Evolutionary conservation across 2,797 vertebrate genomes (phyloP).

Genomic region (Oreochromis grahami): DNA sequence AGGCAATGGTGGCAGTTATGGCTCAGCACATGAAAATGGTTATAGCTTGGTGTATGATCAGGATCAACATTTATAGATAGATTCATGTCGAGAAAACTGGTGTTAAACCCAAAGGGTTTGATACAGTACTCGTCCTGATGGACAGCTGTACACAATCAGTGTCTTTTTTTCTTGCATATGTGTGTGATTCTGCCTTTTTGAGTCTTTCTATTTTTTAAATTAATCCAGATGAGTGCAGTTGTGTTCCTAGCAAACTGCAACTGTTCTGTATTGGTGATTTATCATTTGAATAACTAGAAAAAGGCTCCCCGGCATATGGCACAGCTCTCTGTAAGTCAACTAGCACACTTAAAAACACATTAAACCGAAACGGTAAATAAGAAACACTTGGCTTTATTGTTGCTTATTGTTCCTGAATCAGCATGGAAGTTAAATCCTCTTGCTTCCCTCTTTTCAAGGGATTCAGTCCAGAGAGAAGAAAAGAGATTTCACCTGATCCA

Average conservation of each 20-base stretch:
- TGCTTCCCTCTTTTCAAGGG: slow-evolving; percentile 2
- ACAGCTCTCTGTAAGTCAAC: slow-evolving; percentile 40
- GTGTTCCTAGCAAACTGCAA: slow-evolving; percentile 1
- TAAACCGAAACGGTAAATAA: slow-evolving; percentile 57
- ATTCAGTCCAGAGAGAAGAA: slow-evolving; percentile 15
- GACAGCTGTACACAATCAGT: neutral
- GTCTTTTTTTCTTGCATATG: neutral
- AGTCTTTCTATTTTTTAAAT: slow-evolving; percentile 1
- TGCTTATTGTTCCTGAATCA: slow-evolving; percentile 47
- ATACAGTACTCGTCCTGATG: accelerated
- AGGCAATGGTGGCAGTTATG: slow-evolving; percentile 15
- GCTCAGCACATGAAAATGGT: neutral
- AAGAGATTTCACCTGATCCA: slow-evolving; percentile 56
- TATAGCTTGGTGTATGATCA: neutral
- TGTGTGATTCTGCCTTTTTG: neutral
- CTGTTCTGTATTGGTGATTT: slow-evolving; percentile 39
- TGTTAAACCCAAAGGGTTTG: neutral
- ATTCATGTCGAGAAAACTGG: neutral
- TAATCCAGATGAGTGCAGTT: slow-evolving; percentile 24
- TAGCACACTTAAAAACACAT: slow-evolving; percentile 64
- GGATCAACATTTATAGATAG: slow-evolving; percentile 6
- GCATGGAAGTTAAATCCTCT: slow-evolving; percentile 15
- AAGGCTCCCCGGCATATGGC: slow-evolving; percentile 65
- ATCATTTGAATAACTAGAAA: slow-evolving; percentile 60
- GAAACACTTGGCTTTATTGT: slow-evolving; percentile 53